These are phyloP conservation scores for Clavelina lepadiformis DNA, from an alignment of 23 tunicate genomes.

Conservation along the genomic window DNA sequence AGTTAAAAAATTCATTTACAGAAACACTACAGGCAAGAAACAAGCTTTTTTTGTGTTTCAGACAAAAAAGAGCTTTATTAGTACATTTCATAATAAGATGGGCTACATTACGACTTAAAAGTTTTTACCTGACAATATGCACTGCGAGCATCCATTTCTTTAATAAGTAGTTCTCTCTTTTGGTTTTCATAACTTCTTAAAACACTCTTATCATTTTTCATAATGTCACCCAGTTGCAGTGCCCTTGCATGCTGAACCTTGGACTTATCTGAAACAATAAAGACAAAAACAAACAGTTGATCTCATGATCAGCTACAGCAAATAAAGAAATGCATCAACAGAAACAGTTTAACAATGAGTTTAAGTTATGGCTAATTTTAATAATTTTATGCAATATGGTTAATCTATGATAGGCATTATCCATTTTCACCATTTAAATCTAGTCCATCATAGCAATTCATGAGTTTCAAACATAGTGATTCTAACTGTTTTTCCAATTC, in stretches of 20 bases:
- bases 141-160: not conserved
- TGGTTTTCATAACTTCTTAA: not conserved
- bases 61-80: no score
- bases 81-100: not conserved
- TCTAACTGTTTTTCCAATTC: slow-evolving; percentile 10
- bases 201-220: slow-evolving; percentile 1
- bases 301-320: not conserved
- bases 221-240: slow-evolving; percentile 13
- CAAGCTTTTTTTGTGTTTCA: no score
- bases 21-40: no score
- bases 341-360: no score
- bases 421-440: not conserved
- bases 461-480: not conserved
- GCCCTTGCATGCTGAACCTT: slow-evolving; percentile 13
- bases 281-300: not conserved
- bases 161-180: not conserved
- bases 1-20: no score
- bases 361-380: not conserved
- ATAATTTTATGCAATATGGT: no score
- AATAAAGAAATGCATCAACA: no score
- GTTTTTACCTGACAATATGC: slow-evolving; percentile 6
- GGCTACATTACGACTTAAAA: not conserved
- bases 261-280: slow-evolving; percentile 1
- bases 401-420: not conserved
- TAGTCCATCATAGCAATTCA: slow-evolving; percentile 8